Base-by-base conservation (phyloP, 1,140 invertebrate genomes). In the Portunus trituberculatus region DNA sequence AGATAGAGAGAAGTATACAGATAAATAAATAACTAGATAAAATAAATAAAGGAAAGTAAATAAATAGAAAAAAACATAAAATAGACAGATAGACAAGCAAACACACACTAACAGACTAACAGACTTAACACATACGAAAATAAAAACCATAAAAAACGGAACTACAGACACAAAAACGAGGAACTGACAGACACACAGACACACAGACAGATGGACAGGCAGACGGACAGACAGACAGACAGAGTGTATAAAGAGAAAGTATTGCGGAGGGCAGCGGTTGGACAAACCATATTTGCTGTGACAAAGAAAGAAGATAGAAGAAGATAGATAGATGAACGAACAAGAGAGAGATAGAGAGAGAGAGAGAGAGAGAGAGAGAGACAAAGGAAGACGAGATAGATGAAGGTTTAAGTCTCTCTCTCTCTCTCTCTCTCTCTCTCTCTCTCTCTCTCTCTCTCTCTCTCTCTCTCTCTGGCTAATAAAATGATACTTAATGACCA, bases 31-130 rank as follows among this genome's bases (percentile, higher is more conserved):
- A 76, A 25, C 0, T 12, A n/a, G 25, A n/a, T 48, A 46, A 84
- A 6, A 28, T 6, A 28, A 25, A 59, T 2, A 59, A 10, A 59
- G 52, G 12, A 10, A n/a, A 76, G n/a, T 1, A 76, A 20, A 76
- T 1, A 76, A 1, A 76, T 7, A 76, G 20, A 76, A 0, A 76
- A 25, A 76, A 76, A 25, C 0, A n/a, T 48, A 46, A 39, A 31
- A 7, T 89, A 31, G 16, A 29, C 87, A 89, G 16, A 31, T 20
- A 89, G 29, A 89, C 87, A 28, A 25, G 32, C 32, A 89, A 3
- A 91, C 45, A 91, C 20, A 89, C 87, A 39, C 87, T 32, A 12
- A 89, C 87, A 89, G 16, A 89, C 87, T 31, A 14, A 89, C 87
- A 89, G 29, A 89, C 87, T 45, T 16, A 89, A 86, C 1, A 86